Evolutionary conservation across 2,888 invertebrate species (phyloP).

Genomic region (Alviniconcha strummeri): DNA sequence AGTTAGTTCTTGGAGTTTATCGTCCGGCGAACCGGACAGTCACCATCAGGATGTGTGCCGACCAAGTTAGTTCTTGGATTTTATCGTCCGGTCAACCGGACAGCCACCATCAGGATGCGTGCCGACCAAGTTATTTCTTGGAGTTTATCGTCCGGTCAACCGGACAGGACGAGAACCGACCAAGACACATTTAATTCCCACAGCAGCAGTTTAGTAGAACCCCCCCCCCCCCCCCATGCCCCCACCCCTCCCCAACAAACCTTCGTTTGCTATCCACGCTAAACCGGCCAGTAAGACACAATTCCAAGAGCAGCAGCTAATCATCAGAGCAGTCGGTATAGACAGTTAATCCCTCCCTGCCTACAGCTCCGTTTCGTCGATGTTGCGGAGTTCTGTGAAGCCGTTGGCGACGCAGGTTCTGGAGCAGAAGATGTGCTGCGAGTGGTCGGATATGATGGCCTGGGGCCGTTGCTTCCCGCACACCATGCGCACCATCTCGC

Average conservation of each 20-base stretch:
- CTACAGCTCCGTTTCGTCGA: constrained; percentile 15
- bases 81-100: no score
- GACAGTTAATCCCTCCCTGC: background rate
- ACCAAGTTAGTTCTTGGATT: no score
- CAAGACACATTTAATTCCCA: no score
- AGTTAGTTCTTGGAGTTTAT: no score
- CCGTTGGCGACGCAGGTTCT: constrained; percentile 39
- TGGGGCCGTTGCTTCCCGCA: constrained; percentile 47
- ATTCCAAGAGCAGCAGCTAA: background rate
- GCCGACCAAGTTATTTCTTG: no score
- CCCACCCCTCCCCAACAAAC: background rate
- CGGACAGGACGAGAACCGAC: no score
- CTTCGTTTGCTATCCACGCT: no score
- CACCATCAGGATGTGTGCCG: no score
- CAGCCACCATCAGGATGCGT: no score
- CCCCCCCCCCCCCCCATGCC: background rate
- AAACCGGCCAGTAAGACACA: background rate
- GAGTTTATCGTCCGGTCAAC: no score
- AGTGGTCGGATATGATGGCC: constrained; percentile 53
- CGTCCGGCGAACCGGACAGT: no score
- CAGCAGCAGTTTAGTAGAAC: no score
- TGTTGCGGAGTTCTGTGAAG: constrained; percentile 22
- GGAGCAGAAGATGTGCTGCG: constrained; percentile 60
- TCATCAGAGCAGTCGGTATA: background rate
- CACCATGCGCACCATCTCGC: constrained; percentile 52